Evolutionary conservation across 1,140 invertebrate species (phyloP).

Genomic region (Temnothorax nylanderi): DNA sequence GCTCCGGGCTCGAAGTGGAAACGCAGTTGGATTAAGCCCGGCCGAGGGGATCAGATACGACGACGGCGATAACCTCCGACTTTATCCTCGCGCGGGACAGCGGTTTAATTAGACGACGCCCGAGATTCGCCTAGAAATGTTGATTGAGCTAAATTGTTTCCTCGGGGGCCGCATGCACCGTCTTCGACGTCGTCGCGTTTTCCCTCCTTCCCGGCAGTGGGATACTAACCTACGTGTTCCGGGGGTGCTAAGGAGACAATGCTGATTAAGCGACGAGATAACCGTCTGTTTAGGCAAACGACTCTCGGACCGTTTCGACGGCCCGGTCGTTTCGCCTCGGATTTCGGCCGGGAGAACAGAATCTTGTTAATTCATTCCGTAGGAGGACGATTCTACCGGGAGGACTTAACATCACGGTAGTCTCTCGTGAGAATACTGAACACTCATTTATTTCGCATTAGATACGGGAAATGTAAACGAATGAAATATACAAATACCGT

Average conservation of each 20-base stretch:
- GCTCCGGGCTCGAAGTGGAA: constrained; percentile 47
- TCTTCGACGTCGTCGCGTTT: not conserved
- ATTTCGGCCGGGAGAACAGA: constrained; percentile 14
- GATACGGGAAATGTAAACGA: not conserved
- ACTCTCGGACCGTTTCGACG: constrained; percentile 55
- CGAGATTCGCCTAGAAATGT: constrained; percentile 83
- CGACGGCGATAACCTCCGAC: constrained; percentile 81
- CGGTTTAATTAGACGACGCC: constrained; percentile 85
- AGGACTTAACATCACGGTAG: not conserved
- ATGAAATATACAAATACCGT: not conserved
- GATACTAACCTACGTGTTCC: constrained; percentile 39
- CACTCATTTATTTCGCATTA: not conserved
- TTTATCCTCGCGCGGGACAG: constrained; percentile 84
- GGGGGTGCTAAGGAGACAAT: constrained; percentile 81
- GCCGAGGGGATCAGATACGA: constrained; percentile 78
- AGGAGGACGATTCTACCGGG: not conserved
- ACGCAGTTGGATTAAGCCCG: constrained; percentile 79
- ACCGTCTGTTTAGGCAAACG: constrained; percentile 74
- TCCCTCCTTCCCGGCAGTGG: constrained; percentile 25
- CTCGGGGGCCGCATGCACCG: constrained; percentile 66
- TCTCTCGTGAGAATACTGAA: not conserved
- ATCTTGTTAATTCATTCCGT: constrained; percentile 44
- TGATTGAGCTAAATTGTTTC: constrained; percentile 87
- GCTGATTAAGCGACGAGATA: constrained; percentile 83
- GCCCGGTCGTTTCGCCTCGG: constrained; percentile 44